Percentiles rank a stretch among this genome's conserved stretches.
Conservation (phyloP, 2,888 invertebrate species). For the Parnassius glacialis region DNA sequence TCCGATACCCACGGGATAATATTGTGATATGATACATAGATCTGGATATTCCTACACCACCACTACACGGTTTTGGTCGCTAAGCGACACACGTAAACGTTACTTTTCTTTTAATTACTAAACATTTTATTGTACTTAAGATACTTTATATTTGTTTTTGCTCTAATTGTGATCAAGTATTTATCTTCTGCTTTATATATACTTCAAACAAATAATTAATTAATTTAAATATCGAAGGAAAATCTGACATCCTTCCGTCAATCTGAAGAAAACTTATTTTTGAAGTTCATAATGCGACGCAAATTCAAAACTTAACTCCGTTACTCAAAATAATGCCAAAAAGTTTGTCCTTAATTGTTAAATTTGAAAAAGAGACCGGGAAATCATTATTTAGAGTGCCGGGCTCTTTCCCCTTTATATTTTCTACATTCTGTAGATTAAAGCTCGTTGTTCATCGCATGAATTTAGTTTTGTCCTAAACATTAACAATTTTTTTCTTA, state of each 20-base stretch:
- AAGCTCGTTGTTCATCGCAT: neutral
- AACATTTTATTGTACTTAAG: too few relatives aligned
- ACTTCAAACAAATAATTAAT: too few relatives aligned
- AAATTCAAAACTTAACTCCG: neutral
- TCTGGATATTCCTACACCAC: too few relatives aligned
- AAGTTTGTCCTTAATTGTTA: conserved; percentile 10
- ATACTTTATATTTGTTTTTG: too few relatives aligned
- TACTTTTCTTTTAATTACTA: too few relatives aligned
- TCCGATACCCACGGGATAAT: too few relatives aligned
- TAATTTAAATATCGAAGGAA: too few relatives aligned
- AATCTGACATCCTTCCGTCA: neutral
- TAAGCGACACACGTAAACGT: too few relatives aligned
- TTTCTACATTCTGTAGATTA: conserved; percentile 11
- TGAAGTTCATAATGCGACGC: neutral
- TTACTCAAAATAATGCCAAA: conserved; percentile 8
- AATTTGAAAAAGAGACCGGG: conserved; percentile 7
- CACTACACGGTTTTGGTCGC: too few relatives aligned
- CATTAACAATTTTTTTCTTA: neutral
- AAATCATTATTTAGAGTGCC: conserved; percentile 19
- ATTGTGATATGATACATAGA: too few relatives aligned
- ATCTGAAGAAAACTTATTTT: neutral
- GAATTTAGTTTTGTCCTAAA: conserved; percentile 9
- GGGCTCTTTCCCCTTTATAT: conserved; percentile 7
- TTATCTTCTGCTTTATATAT: too few relatives aligned
- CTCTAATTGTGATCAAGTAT: too few relatives aligned